A percentile compares a stretch with the other conserved stretches of the same genome.
phyloP scores from a whole-genome alignment of 1,140 invertebrate genomes.

The Macrotrachela quadricornifera region DNA sequence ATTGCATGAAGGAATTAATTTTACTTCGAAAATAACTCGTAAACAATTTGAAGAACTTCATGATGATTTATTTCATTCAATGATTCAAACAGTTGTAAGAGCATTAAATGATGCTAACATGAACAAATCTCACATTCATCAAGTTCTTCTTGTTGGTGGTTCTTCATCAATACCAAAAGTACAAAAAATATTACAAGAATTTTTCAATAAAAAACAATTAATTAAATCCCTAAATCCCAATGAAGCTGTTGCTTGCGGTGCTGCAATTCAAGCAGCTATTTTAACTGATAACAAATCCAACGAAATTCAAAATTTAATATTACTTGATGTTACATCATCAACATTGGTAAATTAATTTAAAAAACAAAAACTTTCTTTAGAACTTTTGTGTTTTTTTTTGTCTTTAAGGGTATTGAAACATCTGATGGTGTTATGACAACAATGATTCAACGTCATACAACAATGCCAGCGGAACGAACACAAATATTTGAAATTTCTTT shows the following conservation, averaged over 20 bases:
- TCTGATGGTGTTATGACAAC: slow-evolving; percentile 40
- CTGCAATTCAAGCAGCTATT: slow-evolving; percentile 42
- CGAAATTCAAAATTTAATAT: slow-evolving; percentile 21
- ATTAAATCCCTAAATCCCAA: slow-evolving; percentile 37
- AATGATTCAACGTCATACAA: slow-evolving; percentile 13
- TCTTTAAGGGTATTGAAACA: slow-evolving; percentile 46
- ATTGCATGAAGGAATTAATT: slow-evolving; percentile 8
- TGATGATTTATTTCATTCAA: slow-evolving; percentile 19
- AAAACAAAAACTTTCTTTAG: too few relatives aligned
- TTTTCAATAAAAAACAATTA: slow-evolving; percentile 28
- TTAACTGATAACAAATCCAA: slow-evolving; percentile 32
- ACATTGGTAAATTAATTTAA: too few relatives aligned
- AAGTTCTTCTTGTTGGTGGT: slow-evolving; percentile 39
- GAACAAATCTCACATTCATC: slow-evolving; percentile 28
- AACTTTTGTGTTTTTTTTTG: too few relatives aligned
- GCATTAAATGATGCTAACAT: slow-evolving; percentile 25
- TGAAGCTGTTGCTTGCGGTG: slow-evolving; percentile 40
- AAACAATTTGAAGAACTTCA: slow-evolving; percentile 17
- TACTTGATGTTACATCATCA: slow-evolving; percentile 26
- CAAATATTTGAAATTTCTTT: slow-evolving; percentile 9
- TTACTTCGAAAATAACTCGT: slow-evolving; percentile 8
- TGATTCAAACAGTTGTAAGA: slow-evolving; percentile 23
- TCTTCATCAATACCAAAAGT: slow-evolving; percentile 42
- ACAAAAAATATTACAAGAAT: slow-evolving; percentile 32
- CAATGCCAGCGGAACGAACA: slow-evolving; percentile 2